Evolutionary conservation across 2,888 invertebrate species (phyloP), one percentile per base, ranked within the genome.

Genomic region (Dynastes grantii): DNA sequence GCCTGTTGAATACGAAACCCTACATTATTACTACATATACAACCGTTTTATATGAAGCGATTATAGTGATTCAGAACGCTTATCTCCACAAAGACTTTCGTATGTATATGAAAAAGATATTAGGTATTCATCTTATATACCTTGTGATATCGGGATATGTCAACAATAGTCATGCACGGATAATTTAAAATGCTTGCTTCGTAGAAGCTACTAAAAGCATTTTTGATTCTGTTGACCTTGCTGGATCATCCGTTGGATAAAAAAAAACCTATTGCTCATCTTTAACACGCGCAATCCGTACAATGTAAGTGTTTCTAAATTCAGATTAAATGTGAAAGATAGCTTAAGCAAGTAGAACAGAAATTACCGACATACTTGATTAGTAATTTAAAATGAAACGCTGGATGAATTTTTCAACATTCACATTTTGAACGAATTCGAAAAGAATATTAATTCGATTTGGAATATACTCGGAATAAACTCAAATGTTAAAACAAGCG

Each of bases 181-280:
- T 45, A 63, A 75, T 75, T 75, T 75, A 45, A 61, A 75, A 75
- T 61, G 73, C 61, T 75, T 63, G 40, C 32, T 27, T 40, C 61
- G 45, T 61, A 61, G 61, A 37, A 27, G 22, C 27, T 37, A 75
- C 40, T 75, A 61, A 75, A 75, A 61, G 73, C 61, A 75, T 75
- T 75, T 75, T 75, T 61, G 40, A 61, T 61, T 37, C 9, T 32
- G 45, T 45, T 29, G 73, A 61, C 63, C 73, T 75, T 75, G 73
- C 27, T 22, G 27, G 55, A 22, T 58, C 29, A 63, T 63, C 68
- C 27, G 49, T 16, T 40, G 61, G 61, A 63, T 11, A 11, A 45
- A 75, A 22, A 16, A 68, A 75, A 75, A 63, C 61, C 9, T 55
- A 75, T 75, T 75, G 73, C 73, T 75, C 73, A 75, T 75, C 73